A percentile compares a stretch with the other conserved stretches of the same genome.
Evolutionary conservation across 2,888 invertebrate genomes (phyloP).

Genomic region (Perithous albicinctus): DNA sequence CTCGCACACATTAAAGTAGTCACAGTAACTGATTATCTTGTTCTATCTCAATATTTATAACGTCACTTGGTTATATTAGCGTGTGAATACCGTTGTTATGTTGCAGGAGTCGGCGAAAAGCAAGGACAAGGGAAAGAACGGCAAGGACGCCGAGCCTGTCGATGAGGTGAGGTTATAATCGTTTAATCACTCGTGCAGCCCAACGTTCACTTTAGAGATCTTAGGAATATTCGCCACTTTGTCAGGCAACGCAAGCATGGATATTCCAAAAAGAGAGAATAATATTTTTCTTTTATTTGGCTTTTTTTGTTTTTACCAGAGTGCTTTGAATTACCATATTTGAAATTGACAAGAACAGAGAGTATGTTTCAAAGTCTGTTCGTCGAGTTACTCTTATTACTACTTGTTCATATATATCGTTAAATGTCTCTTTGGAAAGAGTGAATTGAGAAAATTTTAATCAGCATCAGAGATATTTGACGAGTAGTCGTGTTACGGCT

Average conservation of each 20-base stretch:
- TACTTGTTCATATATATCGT: neutral
- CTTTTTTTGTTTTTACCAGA: neutral
- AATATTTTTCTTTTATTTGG: neutral
- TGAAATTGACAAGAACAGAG: neutral
- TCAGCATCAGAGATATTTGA: no score
- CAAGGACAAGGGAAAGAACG: conserved; percentile 84
- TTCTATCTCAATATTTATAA: neutral
- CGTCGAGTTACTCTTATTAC: neutral
- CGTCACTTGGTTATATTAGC: conserved; percentile 22
- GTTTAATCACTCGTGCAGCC: conserved; percentile 56
- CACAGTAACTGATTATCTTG: no score
- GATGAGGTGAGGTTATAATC: conserved; percentile 84
- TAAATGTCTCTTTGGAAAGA: neutral
- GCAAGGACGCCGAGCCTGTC: conserved; percentile 82
- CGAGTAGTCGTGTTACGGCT: conserved; percentile 11
- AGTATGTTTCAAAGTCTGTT: conserved; percentile 29
- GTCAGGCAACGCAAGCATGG: neutral
- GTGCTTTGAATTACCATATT: neutral
- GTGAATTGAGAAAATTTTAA: no score
- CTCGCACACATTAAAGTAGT: no score
- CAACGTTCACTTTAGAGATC: no score
- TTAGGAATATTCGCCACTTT: no score
- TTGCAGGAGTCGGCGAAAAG: conserved; percentile 83
- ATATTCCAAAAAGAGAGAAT: neutral
- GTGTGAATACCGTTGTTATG: conserved; percentile 58